phyloP scores from a whole-genome alignment of 2,888 invertebrate species.

The Nemotelus nigrinus region DNA sequence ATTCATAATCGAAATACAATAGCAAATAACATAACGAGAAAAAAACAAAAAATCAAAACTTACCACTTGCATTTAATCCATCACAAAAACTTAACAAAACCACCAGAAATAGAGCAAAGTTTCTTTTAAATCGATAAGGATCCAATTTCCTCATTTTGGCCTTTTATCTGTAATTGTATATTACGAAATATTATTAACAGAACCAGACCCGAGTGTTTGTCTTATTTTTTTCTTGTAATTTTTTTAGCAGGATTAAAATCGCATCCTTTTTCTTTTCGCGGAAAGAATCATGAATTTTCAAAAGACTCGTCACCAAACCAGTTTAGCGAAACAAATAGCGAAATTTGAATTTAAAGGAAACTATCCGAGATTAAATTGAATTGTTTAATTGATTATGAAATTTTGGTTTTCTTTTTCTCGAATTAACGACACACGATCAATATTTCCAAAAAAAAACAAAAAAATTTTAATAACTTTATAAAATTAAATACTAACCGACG shows the following conservation, averaged over 20 bases:
- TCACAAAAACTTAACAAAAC: conserved; percentile 39
- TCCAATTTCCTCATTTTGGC: conserved; percentile 40
- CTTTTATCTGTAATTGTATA: neutral
- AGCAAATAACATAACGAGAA: neutral
- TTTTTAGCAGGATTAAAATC: neutral
- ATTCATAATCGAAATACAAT: neutral
- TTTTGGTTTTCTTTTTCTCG: too few relatives aligned
- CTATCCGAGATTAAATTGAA: too few relatives aligned
- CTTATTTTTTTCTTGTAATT: neutral
- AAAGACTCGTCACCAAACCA: neutral
- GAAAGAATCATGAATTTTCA: neutral
- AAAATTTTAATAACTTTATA: too few relatives aligned
- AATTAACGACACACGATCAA: too few relatives aligned
- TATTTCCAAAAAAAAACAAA: too few relatives aligned
- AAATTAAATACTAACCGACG: too few relatives aligned
- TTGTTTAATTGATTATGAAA: too few relatives aligned
- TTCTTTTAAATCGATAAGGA: conserved; percentile 40
- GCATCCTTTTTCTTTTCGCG: neutral
- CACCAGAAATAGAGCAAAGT: conserved; percentile 34
- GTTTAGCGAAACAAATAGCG: too few relatives aligned
- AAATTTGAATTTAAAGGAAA: too few relatives aligned
- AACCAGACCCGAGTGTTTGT: neutral
- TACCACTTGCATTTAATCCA: conserved; percentile 47
- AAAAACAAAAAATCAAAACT: conserved; percentile 37
- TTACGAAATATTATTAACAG: neutral